phyloP scores from a whole-genome alignment of 2,797 vertebrate species.

The Antrozous pallidus region DNA sequence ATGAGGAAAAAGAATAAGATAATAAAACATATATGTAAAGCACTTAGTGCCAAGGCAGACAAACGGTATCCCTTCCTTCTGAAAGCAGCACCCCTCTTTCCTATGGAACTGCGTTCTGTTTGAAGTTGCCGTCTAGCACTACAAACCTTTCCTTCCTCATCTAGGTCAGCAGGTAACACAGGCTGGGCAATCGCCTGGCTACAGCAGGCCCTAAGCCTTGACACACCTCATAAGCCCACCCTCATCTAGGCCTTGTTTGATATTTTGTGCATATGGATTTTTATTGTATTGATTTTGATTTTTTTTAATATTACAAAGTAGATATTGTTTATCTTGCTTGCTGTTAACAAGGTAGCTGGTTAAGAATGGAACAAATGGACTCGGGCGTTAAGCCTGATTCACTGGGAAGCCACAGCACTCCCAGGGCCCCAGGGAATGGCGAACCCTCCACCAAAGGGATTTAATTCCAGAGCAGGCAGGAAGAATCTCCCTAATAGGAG shows the following conservation, averaged over 20 bases:
- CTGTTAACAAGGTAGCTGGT: neutral
- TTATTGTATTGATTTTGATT: neutral
- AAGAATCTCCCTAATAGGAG: neutral
- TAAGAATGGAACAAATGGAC: neutral
- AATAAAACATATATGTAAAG: neutral
- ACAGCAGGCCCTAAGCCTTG: rapidly evolving
- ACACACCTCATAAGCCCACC: neutral
- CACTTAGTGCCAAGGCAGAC: neutral
- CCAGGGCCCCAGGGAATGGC: neutral
- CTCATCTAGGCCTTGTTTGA: neutral
- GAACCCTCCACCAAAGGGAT: neutral
- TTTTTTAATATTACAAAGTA: neutral
- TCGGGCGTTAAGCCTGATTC: neutral
- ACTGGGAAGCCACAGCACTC: neutral
- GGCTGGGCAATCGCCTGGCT: neutral
- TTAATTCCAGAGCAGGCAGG: neutral
- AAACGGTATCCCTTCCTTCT: neutral
- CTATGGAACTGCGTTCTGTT: neutral
- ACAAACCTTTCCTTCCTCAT: neutral
- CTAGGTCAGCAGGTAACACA: neutral
- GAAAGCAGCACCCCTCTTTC: neutral
- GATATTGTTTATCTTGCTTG: neutral
- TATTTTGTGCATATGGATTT: neutral
- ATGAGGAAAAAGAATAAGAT: neutral
- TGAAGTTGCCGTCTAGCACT: neutral